Percentiles rank a stretch among this genome's conserved stretches.
Conservation (phyloP, 2,797 vertebrate genomes). For the Peromyscus attwateri region DNA sequence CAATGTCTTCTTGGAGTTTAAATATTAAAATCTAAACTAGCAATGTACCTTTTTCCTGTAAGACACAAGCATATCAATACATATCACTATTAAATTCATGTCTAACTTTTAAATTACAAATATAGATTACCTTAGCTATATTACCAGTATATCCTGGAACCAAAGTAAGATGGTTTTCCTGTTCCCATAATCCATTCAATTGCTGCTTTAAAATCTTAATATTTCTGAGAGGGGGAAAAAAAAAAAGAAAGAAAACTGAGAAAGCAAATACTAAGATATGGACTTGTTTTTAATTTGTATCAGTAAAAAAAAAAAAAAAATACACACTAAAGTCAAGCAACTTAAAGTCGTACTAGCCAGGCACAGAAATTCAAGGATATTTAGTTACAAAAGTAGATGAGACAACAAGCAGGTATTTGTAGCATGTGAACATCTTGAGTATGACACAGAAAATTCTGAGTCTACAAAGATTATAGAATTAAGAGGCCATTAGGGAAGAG, state of each 20-base stretch:
- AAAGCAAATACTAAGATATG: constrained; percentile 46
- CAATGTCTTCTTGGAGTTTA: constrained; percentile 55
- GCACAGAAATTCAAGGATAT: constrained; percentile 44
- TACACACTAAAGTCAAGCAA: constrained; percentile 53
- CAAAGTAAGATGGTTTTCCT: constrained; percentile 91
- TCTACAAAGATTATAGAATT: constrained; percentile 29
- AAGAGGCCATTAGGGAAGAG: not conserved
- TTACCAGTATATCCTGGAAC: constrained; percentile 93
- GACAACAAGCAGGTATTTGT: constrained; percentile 48
- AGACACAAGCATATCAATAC: constrained; percentile 56
- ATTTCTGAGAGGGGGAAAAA: constrained; percentile 89
- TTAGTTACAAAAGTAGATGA: constrained; percentile 20
- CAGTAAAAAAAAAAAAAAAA: constrained; percentile 64
- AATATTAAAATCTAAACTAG: constrained; percentile 66
- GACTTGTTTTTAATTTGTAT: constrained; percentile 39
- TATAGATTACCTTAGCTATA: constrained; percentile 92
- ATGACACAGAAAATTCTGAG: not conserved
- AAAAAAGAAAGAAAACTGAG: constrained; percentile 75
- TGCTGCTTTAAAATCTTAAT: constrained; percentile 93
- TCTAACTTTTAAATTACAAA: constrained; percentile 68
- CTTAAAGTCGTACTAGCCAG: constrained; percentile 25
- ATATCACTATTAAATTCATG: constrained; percentile 51
- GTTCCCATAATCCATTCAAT: constrained; percentile 92
- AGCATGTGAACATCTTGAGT: constrained; percentile 41
- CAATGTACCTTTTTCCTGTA: constrained; percentile 57